These are phyloP conservation scores for Dunckerocampus dactyliophorus DNA, from an alignment of 2,113 vertebrate species.

Conservation along the genomic window DNA sequence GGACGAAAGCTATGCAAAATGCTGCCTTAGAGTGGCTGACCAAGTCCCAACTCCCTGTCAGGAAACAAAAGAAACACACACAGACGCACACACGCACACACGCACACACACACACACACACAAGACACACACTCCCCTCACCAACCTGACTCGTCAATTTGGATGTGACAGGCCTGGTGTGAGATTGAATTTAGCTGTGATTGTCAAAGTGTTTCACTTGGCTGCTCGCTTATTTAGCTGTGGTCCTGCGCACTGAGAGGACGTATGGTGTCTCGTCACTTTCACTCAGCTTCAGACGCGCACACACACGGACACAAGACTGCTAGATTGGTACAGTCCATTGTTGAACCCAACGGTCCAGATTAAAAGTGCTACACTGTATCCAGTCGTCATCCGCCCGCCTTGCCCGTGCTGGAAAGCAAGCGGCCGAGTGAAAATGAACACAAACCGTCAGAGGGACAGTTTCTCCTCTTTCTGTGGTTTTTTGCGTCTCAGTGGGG, in stretches of 20 bases:
- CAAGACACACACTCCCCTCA: slow-evolving; percentile 1
- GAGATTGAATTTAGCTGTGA: slow-evolving; percentile 40
- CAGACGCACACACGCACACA: not conserved
- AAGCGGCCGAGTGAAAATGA: not conserved
- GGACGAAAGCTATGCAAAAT: not conserved
- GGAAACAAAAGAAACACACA: slow-evolving; percentile 4
- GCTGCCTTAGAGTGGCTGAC: not conserved
- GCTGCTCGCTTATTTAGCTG: slow-evolving; percentile 29
- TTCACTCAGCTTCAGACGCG: slow-evolving; percentile 16
- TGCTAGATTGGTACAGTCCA: slow-evolving; percentile 4
- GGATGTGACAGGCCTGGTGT: slow-evolving; percentile 19
- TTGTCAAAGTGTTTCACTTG: slow-evolving; percentile 38
- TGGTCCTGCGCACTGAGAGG: not conserved
- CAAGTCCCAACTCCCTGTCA: slow-evolving; percentile 9
- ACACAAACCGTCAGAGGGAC: not conserved
- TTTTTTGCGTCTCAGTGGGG: slow-evolving; percentile 22
- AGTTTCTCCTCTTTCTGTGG: slow-evolving; percentile 1
- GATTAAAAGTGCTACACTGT: slow-evolving; percentile 9
- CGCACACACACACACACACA: slow-evolving; percentile 4
- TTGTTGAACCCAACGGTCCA: not conserved
- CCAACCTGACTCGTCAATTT: slow-evolving; percentile 30
- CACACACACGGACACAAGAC: slow-evolving; percentile 1
- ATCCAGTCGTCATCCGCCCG: not conserved
- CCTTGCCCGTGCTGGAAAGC: not conserved
- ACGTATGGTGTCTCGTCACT: slow-evolving; percentile 15